Base-by-base conservation (phyloP, 2,113 vertebrate species). In the Podarcis muralis region DNA sequence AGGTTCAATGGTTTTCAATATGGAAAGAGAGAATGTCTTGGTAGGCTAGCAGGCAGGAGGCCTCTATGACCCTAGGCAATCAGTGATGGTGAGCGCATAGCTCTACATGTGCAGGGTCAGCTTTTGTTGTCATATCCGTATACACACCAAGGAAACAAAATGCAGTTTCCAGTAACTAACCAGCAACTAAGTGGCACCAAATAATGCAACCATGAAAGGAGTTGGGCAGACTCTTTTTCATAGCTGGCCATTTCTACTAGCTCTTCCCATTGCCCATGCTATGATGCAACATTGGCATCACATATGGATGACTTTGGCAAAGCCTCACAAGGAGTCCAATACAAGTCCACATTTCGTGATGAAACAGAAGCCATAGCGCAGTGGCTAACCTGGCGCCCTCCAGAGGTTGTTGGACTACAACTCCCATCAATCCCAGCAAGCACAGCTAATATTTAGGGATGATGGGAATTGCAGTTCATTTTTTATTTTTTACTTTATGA, bases 1-100 rank as follows among this genome's bases (percentile, higher is more conserved):
- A 89, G 90, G 7, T 92, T 91, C 78, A 84, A 68, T 90, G 32
- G 37, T 22, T 90, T 89, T 27, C 83, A 0, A 0, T 43, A 76
- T 32, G 87, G 48, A 69, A 40, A 0, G 0, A 92, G 69, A 11
- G 53, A 27, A 84, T 92, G 88, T 48, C 86, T 94, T 89, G 20
- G 18, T 85, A 76, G 87, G 87, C 86, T 85, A 9, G 71, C 76
- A 86, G n/a, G 9, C 0, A 0, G 71, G 83, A 89, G 75, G 20
- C 83, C 76, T 18, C 25, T 57, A 6, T 69, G 68, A 71, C 22
- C 11, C 1, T 83, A 68, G 65, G 76, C 22, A 59, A 86, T 23
- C 20, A 4, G 59, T 13, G 15, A 25, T 69, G 69, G 25, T 71
- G 30, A 53, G 43, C 7, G 15, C 30, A 16, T 59, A 80, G 43